phyloP scores from a whole-genome alignment of 1,140 invertebrate species.

The Sycophila sp. region DNA sequence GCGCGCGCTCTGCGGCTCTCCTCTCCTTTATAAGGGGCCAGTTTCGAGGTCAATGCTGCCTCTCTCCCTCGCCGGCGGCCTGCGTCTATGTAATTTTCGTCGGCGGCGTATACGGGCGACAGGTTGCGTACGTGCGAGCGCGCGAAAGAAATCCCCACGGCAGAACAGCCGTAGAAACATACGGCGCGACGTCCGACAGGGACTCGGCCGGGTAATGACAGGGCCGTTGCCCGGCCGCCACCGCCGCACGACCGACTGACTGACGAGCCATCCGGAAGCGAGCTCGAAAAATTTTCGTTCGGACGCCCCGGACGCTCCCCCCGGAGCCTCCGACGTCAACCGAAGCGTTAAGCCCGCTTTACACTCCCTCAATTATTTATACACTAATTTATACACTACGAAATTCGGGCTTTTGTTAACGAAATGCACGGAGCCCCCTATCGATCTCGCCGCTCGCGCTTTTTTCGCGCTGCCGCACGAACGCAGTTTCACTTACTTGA shows the following conservation, averaged over 20 bases:
- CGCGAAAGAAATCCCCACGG: conserved; percentile 4
- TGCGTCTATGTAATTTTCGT: conserved; percentile 19
- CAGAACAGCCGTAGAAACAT: conserved; percentile 47
- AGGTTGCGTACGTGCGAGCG: conserved; percentile 17
- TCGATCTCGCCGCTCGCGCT: too few species aligned
- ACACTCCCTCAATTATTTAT: too few species aligned
- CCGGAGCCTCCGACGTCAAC: background rate
- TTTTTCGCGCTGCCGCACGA: too few species aligned
- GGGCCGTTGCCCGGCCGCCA: background rate
- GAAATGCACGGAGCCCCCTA: too few species aligned
- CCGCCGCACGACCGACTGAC: background rate
- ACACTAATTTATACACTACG: too few species aligned
- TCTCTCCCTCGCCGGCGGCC: background rate
- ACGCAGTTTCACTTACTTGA: background rate
- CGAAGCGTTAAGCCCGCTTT: too few species aligned
- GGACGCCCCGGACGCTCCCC: background rate
- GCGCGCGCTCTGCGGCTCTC: background rate
- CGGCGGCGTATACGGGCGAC: conserved; percentile 3
- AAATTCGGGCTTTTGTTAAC: too few species aligned
- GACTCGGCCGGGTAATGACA: background rate
- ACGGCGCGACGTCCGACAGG: too few species aligned
- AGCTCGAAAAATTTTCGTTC: conserved; percentile 2
- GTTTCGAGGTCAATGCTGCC: conserved; percentile 26
- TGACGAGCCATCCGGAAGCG: background rate
- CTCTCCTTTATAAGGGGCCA: conserved; percentile 22